phyloP scores from a whole-genome alignment of 2,797 vertebrate genomes.

The Diglossa cyanea region DNA sequence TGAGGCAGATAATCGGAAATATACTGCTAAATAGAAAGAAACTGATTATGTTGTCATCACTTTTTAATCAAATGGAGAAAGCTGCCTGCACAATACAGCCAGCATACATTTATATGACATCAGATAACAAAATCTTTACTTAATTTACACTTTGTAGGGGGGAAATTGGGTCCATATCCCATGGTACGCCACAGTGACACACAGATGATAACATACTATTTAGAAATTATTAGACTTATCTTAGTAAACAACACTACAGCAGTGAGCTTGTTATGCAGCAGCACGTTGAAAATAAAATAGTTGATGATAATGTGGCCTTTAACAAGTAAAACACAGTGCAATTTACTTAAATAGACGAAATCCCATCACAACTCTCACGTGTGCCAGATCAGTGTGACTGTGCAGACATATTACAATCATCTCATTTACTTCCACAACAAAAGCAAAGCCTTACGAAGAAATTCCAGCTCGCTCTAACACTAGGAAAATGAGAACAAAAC shows the following conservation, averaged over 20 bases:
- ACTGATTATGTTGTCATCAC: background rate
- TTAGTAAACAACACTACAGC: background rate
- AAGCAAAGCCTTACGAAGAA: background rate
- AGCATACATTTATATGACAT: background rate
- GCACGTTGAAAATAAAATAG: constrained; percentile 4
- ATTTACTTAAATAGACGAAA: background rate
- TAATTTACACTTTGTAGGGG: background rate
- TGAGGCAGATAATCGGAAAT: background rate
- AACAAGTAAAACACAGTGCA: background rate
- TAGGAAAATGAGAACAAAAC: background rate
- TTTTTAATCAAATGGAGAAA: background rate
- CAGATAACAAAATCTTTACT: background rate
- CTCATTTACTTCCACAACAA: background rate
- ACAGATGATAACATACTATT: background rate
- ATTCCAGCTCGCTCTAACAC: background rate
- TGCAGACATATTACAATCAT: background rate
- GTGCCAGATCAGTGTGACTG: background rate
- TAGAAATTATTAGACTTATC: background rate
- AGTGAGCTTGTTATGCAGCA: background rate
- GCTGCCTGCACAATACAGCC: background rate
- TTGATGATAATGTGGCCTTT: background rate
- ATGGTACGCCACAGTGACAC: background rate
- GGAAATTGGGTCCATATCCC: background rate
- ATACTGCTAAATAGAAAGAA: background rate
- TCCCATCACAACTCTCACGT: background rate